Conservation (phyloP, 2,113 vertebrate species). For the Eonycteris spelaea region DNA sequence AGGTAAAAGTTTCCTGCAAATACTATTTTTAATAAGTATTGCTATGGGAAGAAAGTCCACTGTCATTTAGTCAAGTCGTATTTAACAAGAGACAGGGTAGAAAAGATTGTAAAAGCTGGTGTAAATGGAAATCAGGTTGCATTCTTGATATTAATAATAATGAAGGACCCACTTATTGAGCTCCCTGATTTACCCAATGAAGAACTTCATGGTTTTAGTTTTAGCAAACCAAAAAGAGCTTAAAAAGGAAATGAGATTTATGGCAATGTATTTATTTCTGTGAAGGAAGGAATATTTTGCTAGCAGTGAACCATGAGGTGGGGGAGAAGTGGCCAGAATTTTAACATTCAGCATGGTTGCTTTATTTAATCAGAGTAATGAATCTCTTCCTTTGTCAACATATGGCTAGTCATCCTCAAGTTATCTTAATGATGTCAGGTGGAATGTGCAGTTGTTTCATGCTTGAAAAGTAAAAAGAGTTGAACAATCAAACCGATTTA, state of each 20-base stretch:
- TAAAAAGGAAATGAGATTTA: neutral
- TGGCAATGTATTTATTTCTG: neutral
- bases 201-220: neutral
- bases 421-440: slow-evolving; percentile 2
- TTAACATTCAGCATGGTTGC: neutral
- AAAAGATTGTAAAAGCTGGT: neutral
- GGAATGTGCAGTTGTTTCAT: neutral
- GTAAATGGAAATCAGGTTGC: neutral
- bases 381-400: neutral
- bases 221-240: neutral
- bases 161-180: neutral
- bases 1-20: slow-evolving; percentile 18
- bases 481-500: neutral
- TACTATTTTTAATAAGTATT: slow-evolving; percentile 16
- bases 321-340: neutral
- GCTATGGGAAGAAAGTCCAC: neutral
- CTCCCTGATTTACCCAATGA: neutral
- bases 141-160: neutral
- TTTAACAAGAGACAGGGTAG: slow-evolving; percentile 2
- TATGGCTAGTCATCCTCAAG: neutral
- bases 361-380: neutral
- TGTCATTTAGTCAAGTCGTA: neutral
- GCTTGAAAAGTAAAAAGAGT: neutral
- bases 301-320: neutral
- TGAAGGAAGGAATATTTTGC: slow-evolving; percentile 13